phyloP scores from a whole-genome alignment of 37 sponge, comb jelly and placozoan species.

The Mnemiopsis leidyi region DNA sequence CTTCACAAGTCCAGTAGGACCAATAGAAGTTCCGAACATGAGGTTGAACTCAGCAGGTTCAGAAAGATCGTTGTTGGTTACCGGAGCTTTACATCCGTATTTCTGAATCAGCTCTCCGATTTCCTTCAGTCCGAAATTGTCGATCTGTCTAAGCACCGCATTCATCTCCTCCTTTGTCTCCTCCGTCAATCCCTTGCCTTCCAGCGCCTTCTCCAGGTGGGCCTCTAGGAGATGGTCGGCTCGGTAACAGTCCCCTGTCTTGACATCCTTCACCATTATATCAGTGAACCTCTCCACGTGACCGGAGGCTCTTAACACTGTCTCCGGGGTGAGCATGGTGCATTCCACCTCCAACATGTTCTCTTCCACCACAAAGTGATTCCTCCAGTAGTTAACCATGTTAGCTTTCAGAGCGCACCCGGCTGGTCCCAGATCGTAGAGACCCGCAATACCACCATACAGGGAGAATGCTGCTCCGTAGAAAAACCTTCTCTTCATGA shows the following conservation, averaged over 20 bases:
- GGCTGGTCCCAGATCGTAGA: constrained; percentile 95
- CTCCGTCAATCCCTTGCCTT: neutral
- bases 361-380: constrained; percentile 95
- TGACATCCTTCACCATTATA: constrained; percentile 91
- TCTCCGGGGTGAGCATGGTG: constrained; percentile 81
- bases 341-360: constrained; percentile 87
- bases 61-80: constrained; percentile 79
- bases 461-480: constrained; percentile 84
- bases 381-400: constrained; percentile 83
- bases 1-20: constrained; percentile 75
- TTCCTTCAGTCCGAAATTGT: constrained; percentile 76
- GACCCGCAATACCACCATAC: constrained; percentile 94
- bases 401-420: constrained; percentile 95
- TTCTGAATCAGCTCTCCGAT: constrained; percentile 73
- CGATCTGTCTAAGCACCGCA: constrained; percentile 72
- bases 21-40: constrained; percentile 93
- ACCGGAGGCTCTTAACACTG: constrained; percentile 85
- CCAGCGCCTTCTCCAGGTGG: constrained; percentile 67
- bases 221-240: constrained; percentile 89
- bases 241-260: constrained; percentile 90
- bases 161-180: constrained; percentile 66
- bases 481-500: constrained; percentile 88
- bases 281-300: constrained; percentile 93
- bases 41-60: constrained; percentile 90
- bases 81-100: constrained; percentile 79